These are phyloP conservation scores for Stichopus chloronotus DNA, from an alignment of 35 echinoderm and acorn worm species.

Conservation along the genomic window DNA sequence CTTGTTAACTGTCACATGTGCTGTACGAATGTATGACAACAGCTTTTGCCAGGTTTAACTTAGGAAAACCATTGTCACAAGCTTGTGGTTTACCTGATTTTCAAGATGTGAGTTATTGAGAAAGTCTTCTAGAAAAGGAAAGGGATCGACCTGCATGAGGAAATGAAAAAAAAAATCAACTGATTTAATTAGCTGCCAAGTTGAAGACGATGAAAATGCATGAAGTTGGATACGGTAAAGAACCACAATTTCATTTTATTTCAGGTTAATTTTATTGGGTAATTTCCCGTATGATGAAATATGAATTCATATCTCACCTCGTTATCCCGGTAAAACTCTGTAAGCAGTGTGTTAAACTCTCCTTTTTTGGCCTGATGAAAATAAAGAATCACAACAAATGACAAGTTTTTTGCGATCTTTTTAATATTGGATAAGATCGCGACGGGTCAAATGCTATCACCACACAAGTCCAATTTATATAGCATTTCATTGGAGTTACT, in stretches of 20 bases:
- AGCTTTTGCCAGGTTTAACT: no score
- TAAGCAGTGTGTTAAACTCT: background rate
- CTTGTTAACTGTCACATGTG: no score
- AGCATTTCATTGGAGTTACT: no score
- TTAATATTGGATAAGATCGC: no score
- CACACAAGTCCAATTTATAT: no score
- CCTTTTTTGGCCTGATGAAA: background rate
- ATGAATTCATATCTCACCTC: background rate
- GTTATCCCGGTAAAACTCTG: background rate
- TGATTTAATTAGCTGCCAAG: no score
- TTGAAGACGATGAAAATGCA: no score
- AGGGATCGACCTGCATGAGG: background rate
- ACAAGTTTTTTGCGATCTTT: no score
- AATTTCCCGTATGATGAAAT: background rate
- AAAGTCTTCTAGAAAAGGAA: background rate
- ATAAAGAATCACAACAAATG: background rate
- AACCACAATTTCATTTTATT: background rate
- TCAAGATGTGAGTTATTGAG: background rate
- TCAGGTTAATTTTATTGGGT: background rate
- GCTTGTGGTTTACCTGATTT: background rate
- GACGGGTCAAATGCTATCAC: no score
- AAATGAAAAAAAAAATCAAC: no score
- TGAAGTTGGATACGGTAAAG: background rate
- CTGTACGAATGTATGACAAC: no score
- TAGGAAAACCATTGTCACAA: no score